Conservation (phyloP, 2,888 invertebrate genomes). For the Zygaena filipendulae region DNA sequence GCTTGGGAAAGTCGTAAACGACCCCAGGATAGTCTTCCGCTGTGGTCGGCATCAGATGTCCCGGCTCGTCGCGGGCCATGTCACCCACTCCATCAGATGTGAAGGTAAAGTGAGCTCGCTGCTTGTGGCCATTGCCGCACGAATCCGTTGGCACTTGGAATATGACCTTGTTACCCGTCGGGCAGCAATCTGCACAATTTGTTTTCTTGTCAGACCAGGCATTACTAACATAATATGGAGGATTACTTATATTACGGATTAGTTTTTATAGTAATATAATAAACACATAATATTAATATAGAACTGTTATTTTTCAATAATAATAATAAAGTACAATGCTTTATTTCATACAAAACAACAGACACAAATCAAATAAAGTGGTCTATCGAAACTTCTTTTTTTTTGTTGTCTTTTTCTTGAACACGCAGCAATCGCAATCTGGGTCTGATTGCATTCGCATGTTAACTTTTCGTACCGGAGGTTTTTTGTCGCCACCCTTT, state of each 20-base stretch:
- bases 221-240: conserved; percentile 10
- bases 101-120: conserved; percentile 49
- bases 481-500: conserved; percentile 66
- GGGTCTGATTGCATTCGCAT: conserved; percentile 41
- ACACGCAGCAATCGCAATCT: conserved; percentile 43
- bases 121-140: conserved; percentile 46
- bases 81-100: conserved; percentile 52
- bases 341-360: too few relatives aligned
- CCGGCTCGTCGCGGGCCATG: conserved; percentile 45
- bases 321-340: too few relatives aligned
- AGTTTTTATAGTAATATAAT: too few relatives aligned
- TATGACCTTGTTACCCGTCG: conserved; percentile 55
- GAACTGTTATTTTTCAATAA: neutral
- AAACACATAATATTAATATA: too few relatives aligned
- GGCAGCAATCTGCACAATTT: conserved; percentile 62
- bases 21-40: conserved; percentile 43
- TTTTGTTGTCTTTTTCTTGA: conserved; percentile 29
- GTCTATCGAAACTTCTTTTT: conserved; percentile 14
- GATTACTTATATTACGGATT: too few relatives aligned
- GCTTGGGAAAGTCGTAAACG: conserved; percentile 39
- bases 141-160: conserved; percentile 53
- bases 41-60: conserved; percentile 31
- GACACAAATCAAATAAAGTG: too few relatives aligned
- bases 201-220: conserved; percentile 25
- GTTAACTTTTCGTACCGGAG: conserved; percentile 48